These are phyloP conservation scores for Pollenia griseotomentosa DNA, from an alignment of 2,888 invertebrate genomes.

Conservation along the genomic window DNA sequence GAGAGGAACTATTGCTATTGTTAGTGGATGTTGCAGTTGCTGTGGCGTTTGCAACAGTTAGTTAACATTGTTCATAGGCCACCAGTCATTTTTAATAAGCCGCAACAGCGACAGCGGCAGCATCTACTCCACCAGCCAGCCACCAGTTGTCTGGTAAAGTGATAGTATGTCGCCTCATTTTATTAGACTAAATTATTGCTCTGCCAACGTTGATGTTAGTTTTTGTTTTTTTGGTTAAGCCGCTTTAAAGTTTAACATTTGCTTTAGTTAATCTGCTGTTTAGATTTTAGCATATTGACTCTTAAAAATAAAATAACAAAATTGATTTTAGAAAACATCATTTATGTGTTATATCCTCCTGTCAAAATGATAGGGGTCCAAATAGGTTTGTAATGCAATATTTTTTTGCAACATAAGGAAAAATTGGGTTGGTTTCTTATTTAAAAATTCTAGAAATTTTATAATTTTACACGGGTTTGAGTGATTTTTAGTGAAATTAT, in stretches of 20 bases:
- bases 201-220: conserved; percentile 40
- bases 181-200: conserved; percentile 45
- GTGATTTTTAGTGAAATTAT: too few species aligned
- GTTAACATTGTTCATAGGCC: conserved; percentile 47
- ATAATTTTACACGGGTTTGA: too few species aligned
- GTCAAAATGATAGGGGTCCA: conserved; percentile 19
- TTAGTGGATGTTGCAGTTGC: conserved; percentile 46
- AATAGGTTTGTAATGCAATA: conserved; percentile 2
- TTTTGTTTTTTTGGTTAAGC: conserved; percentile 11
- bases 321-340: conserved; percentile 44
- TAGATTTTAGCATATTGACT: conserved; percentile 66
- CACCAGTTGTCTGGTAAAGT: conserved; percentile 42
- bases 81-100: conserved; percentile 27
- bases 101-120: conserved; percentile 16
- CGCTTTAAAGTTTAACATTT: conserved; percentile 67
- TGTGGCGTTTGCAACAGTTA: conserved; percentile 36
- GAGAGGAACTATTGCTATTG: conserved; percentile 43
- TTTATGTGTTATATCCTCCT: conserved; percentile 22
- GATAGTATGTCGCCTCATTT: conserved; percentile 56
- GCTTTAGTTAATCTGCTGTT: conserved; percentile 64
- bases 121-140: conserved; percentile 8
- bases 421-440: conserved; percentile 5
- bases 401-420: conserved; percentile 3
- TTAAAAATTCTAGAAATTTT: too few species aligned
- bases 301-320: conserved; percentile 3